phyloP scores from a whole-genome alignment of 2,113 vertebrate species.

The Trogon surrucura region DNA sequence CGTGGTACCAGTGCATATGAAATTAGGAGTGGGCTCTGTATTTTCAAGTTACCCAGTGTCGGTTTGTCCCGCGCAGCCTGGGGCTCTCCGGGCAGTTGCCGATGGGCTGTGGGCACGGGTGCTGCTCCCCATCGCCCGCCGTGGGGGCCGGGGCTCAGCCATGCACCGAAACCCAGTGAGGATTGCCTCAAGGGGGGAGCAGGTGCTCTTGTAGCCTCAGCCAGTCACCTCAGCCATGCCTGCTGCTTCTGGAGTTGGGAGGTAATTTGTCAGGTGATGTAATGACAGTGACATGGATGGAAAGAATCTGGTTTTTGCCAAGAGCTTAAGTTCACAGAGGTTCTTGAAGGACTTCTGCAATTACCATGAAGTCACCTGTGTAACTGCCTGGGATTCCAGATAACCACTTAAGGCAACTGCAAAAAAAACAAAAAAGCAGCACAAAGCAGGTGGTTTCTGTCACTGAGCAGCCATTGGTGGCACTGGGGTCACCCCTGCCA shows the following conservation, averaged over 20 bases:
- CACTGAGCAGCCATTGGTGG: background rate
- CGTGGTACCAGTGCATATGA: accelerated
- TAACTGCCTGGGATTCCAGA: background rate
- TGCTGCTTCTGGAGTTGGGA: background rate
- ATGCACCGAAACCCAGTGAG: accelerated
- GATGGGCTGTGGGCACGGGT: background rate
- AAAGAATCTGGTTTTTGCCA: background rate
- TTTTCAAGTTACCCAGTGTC: no score
- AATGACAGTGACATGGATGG: background rate
- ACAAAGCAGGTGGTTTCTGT: background rate
- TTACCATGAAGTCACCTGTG: background rate
- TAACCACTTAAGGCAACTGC: background rate
- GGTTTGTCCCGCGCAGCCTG: background rate
- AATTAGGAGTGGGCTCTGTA: background rate
- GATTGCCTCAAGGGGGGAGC: background rate
- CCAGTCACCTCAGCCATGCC: accelerated
- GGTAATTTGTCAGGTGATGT: background rate
- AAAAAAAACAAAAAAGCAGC: background rate
- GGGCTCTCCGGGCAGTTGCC: accelerated
- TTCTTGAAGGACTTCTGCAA: background rate
- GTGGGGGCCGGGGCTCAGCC: background rate
- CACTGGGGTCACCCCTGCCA: background rate
- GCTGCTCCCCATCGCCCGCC: accelerated
- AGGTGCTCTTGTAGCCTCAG: background rate
- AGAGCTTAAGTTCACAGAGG: background rate